Base-by-base conservation (phyloP, 53 echinoderm and acorn worm species). In the Holothuria leucospilota region DNA sequence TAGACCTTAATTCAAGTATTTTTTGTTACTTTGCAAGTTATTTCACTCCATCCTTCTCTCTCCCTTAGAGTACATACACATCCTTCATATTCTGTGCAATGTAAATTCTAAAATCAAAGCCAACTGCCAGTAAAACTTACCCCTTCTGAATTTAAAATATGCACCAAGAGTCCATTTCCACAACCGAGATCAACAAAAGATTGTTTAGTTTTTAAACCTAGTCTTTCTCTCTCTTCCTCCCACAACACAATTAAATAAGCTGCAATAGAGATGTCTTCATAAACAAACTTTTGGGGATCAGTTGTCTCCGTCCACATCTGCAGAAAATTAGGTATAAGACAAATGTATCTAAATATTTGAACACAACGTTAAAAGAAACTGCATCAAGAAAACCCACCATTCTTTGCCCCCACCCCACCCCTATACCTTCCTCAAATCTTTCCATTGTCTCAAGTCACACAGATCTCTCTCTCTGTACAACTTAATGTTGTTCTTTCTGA, bases 261-360 rank as follows among this genome's bases (percentile, higher is more conserved):
- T 91, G 99, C 99, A 87, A 99, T 99, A 85, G 99, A 93, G 82
- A 99, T 91, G 88, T 99, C 99, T 66, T 99, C 99, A 80, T 95
- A 95, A 64, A 99, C 99, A 93, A 91, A 99, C 86, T 99, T 99
- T 65, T 89, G 75, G 0, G 99, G 99, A 75, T 99, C 99, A 68
- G 99, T 99, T 78, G 73, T 92, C 61, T 99, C 99, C 64, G 99
- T 90, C 99, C 99, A 99, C n/a, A 92, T 92, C 99, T 97, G 29
- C 5, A 78, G 1, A 78, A 28, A 39, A 16, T 46, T 34, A 3
- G 34, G 34, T 34, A 34, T 34, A 34, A 34, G 46, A 46, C 46
- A 46, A 46, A 46, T 11, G 6, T 46, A 46, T 46, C 3, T 46
- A 46, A 46, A 8, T 46, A 46, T 46, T 46, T 46, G 46, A 46